Evolutionary conservation across 2,888 invertebrate genomes (phyloP).

Genomic region (Chaitophorus viminalis): DNA sequence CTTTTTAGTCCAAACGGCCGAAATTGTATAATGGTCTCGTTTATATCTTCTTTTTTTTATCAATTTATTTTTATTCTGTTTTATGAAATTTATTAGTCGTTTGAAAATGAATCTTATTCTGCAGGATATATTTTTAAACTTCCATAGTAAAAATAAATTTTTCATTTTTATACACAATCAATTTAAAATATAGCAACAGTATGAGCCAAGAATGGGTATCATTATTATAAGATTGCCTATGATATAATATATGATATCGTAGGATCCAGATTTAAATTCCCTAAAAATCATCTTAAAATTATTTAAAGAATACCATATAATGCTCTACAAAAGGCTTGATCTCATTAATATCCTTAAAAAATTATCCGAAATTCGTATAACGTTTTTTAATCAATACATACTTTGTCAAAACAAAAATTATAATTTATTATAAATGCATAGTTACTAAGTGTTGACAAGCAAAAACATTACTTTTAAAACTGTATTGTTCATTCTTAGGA

Average conservation of each 20-base stretch:
- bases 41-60: slow-evolving; percentile 24
- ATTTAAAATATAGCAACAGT: neutral
- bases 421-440: too few species aligned
- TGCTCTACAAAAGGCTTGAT: too few species aligned
- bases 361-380: too few species aligned
- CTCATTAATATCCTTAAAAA: too few species aligned
- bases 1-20: slow-evolving; percentile 2
- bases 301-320: too few species aligned
- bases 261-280: too few species aligned
- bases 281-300: too few species aligned
- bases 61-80: slow-evolving; percentile 19
- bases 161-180: neutral
- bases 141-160: neutral
- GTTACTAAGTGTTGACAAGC: too few species aligned
- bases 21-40: slow-evolving; percentile 28
- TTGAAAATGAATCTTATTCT: neutral
- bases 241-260: neutral
- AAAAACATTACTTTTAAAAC: too few species aligned
- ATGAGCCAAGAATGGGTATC: neutral
- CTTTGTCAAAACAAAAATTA: too few species aligned
- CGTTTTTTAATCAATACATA: too few species aligned
- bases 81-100: neutral
- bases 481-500: too few species aligned
- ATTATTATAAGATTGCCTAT: neutral
- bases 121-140: slow-evolving; percentile 2